Evolutionary conservation across 2,113 vertebrate genomes (phyloP).

Genomic region (Platysternon megacephalum): DNA sequence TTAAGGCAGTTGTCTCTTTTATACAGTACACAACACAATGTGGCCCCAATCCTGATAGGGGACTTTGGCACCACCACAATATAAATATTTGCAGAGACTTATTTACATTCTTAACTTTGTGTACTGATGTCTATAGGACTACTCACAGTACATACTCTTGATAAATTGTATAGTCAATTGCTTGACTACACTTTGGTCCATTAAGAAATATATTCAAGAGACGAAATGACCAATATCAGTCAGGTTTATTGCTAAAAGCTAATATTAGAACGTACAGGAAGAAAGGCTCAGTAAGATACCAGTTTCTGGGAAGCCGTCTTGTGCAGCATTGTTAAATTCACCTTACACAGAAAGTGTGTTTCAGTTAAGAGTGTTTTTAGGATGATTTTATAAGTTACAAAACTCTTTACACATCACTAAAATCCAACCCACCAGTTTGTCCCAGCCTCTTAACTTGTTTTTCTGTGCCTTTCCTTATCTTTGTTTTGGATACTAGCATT

Average conservation of each 20-base stretch:
- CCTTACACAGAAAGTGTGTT: no score
- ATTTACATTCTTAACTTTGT: background rate
- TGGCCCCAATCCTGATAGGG: background rate
- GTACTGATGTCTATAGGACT: background rate
- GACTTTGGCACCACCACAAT: background rate
- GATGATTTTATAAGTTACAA: no score
- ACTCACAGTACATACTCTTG: fast-evolving
- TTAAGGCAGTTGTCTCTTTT: background rate
- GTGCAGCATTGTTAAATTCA: no score
- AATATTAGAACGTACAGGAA: background rate
- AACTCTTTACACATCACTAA: no score
- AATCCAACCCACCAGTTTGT: background rate
- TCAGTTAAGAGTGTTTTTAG: no score
- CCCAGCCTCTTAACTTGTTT: background rate
- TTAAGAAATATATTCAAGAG: background rate
- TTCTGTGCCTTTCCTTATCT: background rate
- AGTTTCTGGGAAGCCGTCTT: no score
- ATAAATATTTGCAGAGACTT: background rate
- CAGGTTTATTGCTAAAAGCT: background rate
- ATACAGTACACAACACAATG: background rate
- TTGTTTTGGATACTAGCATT: background rate
- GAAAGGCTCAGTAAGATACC: background rate
- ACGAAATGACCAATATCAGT: background rate
- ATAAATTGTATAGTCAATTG: background rate
- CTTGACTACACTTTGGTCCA: background rate